Percentiles rank a stretch among this genome's conserved stretches.
These are phyloP conservation scores for Macrosiphum euphorbiae DNA, from an alignment of 2,888 invertebrate species.

Conservation along the genomic window DNA sequence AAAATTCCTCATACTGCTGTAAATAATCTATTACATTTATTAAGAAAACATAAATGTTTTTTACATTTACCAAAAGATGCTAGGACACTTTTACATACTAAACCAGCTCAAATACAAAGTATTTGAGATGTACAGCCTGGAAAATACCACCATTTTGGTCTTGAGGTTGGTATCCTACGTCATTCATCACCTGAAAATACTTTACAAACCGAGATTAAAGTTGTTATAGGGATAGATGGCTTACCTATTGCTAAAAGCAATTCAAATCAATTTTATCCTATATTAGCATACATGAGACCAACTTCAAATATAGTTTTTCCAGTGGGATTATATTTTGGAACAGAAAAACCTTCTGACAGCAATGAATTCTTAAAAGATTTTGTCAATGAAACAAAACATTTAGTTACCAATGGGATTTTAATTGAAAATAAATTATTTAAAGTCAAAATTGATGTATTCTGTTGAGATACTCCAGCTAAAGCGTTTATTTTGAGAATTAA, in stretches of 20 bases:
- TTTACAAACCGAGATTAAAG: not conserved
- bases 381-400: conserved; percentile 60
- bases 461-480: conserved; percentile 69
- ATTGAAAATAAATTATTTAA: conserved; percentile 13
- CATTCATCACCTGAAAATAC: conserved; percentile 11
- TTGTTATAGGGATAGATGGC: not conserved
- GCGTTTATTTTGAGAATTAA: conserved; percentile 68
- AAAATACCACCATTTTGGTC: not conserved
- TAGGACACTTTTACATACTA: not conserved
- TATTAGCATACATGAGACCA: conserved; percentile 2
- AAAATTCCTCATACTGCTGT: not conserved
- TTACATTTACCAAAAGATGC: not conserved
- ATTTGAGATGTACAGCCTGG: not conserved
- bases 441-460: conserved; percentile 65
- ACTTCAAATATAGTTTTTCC: not conserved
- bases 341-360: conserved; percentile 28
- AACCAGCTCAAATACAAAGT: not conserved
- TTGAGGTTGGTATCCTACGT: not conserved
- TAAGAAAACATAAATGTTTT: conserved; percentile 6
- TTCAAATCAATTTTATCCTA: conserved; percentile 1
- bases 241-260: not conserved
- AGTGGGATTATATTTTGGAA: not conserved
- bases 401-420: conserved; percentile 53
- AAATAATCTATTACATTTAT: not conserved
- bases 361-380: conserved; percentile 65